Conservation (phyloP, 2,797 vertebrate species). For the Anguilla anguilla region DNA sequence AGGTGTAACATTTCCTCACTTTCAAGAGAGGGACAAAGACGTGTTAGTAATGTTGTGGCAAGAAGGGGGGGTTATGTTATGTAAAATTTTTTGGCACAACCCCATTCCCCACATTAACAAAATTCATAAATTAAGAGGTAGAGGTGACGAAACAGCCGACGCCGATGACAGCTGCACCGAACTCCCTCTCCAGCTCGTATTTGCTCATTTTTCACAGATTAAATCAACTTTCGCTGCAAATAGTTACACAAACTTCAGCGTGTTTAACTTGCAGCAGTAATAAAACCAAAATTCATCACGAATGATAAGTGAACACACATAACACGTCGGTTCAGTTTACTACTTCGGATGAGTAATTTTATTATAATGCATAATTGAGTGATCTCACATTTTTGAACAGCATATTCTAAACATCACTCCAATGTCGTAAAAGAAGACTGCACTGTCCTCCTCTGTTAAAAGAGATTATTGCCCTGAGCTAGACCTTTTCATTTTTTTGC, state of each 20-base stretch:
- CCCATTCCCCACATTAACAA: not conserved
- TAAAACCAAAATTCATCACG: not conserved
- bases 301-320: not conserved
- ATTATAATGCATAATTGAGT: conserved; percentile 19
- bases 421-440: not conserved
- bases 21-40: not conserved
- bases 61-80: not conserved
- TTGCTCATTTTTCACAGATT: not conserved
- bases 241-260: not conserved
- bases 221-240: not conserved
- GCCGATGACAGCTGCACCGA: not conserved
- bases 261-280: conserved; percentile 4
- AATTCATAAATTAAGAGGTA: not conserved
- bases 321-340: not conserved
- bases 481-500: conserved; percentile 54
- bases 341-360: not conserved
- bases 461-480: conserved; percentile 5
- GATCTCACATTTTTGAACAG: not conserved
- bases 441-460: conserved; percentile 17
- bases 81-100: not conserved
- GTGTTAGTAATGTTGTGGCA: not conserved
- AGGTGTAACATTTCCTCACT: not conserved
- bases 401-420: conserved; percentile 2
- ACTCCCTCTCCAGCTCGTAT: not conserved
- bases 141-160: not conserved